phyloP scores from a whole-genome alignment of 2,888 invertebrate genomes.

The Pardosa pseudoannulata region DNA sequence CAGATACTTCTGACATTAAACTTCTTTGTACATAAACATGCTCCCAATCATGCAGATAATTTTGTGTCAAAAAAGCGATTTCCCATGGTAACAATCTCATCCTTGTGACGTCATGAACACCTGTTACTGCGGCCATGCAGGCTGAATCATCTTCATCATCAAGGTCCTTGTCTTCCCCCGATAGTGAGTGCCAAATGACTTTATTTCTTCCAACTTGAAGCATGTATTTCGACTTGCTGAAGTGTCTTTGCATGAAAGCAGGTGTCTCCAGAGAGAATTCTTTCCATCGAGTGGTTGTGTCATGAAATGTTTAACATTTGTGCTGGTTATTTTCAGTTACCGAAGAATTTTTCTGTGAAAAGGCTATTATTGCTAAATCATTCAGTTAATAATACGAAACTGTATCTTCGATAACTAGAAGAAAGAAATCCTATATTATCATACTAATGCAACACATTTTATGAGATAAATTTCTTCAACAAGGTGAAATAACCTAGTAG shows the following conservation, averaged over 20 bases:
- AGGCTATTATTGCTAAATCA: too few species aligned
- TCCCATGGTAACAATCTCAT: slow-evolving; percentile 59
- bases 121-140: slow-evolving; percentile 42
- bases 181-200: slow-evolving; percentile 5
- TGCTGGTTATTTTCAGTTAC: too few species aligned
- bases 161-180: slow-evolving; percentile 47
- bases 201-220: background rate
- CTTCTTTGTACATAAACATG: background rate
- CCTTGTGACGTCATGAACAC: slow-evolving; percentile 47
- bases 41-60: background rate
- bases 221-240: background rate
- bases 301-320: too few species aligned
- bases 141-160: slow-evolving; percentile 43
- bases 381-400: too few species aligned
- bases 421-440: too few species aligned
- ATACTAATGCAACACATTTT: too few species aligned
- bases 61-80: slow-evolving; percentile 12
- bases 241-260: background rate
- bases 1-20: background rate
- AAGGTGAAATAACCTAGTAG: too few species aligned
- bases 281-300: too few species aligned
- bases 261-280: too few species aligned
- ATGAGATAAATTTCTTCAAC: too few species aligned
- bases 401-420: too few species aligned
- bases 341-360: too few species aligned